These are phyloP conservation scores for Bradypodion ventrale DNA, from an alignment of 2,797 vertebrate species.

Conservation along the genomic window DNA sequence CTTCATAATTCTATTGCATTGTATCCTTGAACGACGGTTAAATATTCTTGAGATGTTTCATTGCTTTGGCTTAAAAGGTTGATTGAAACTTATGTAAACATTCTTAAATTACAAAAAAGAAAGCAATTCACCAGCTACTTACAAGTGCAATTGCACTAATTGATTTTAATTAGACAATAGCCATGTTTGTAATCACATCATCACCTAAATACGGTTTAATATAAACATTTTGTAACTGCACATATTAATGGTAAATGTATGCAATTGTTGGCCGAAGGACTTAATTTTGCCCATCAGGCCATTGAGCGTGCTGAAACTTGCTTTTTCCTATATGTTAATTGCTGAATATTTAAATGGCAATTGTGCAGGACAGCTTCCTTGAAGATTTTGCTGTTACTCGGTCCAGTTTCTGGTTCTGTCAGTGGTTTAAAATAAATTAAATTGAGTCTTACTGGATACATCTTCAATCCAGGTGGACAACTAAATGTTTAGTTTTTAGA, in stretches of 20 bases:
- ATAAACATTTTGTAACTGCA: not conserved
- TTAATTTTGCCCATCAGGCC: too few species aligned
- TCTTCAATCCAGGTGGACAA: not conserved
- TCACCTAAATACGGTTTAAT: not conserved
- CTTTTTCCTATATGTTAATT: too few species aligned
- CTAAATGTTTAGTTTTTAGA: not conserved
- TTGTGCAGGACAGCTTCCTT: not conserved
- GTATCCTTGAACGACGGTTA: not conserved
- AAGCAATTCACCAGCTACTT: not conserved
- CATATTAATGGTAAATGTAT: not conserved
- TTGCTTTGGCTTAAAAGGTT: not conserved
- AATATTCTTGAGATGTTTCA: not conserved
- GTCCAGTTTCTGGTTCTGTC: not conserved
- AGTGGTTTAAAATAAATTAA: not conserved
- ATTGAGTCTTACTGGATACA: not conserved
- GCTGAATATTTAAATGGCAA: too few species aligned
- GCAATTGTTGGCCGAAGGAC: not conserved
- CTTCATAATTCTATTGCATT: not conserved
- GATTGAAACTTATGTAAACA: not conserved
- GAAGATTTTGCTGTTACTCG: not conserved
- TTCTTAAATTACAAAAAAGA: not conserved
- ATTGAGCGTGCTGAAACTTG: not conserved
- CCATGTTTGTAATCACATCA: not conserved
- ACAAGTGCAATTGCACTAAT: not conserved
- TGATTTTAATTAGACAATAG: not conserved